These are phyloP conservation scores for Perca fluviatilis DNA, from an alignment of 2,113 vertebrate genomes.

Conservation along the genomic window DNA sequence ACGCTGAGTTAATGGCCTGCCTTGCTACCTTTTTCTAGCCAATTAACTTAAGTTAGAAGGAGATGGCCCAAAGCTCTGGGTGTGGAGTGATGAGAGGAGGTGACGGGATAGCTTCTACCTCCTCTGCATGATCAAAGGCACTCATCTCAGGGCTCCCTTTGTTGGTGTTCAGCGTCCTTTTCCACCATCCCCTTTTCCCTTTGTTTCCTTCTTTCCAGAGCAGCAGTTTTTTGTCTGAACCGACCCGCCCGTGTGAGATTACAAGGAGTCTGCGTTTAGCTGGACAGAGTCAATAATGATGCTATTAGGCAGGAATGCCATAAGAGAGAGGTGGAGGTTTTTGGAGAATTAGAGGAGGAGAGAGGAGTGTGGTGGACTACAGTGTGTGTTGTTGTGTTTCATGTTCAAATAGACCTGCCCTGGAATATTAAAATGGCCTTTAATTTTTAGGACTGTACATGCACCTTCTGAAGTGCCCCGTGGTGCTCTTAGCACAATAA, in stretches of 20 bases:
- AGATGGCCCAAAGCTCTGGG: constrained; percentile 33
- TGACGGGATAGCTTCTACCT: constrained; percentile 54
- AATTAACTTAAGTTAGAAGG: constrained; percentile 46
- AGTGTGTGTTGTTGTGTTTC: constrained; percentile 66
- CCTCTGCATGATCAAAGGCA: constrained; percentile 74
- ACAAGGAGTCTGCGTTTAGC: constrained; percentile 79
- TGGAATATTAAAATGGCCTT: constrained; percentile 72
- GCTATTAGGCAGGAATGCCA: constrained; percentile 85
- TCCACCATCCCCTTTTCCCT: constrained; percentile 42
- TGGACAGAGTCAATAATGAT: constrained; percentile 83
- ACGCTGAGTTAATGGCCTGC: background rate
- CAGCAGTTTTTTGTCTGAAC: constrained; percentile 59
- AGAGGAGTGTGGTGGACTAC: constrained; percentile 61
- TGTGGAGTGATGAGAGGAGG: constrained; percentile 60
- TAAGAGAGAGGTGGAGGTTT: constrained; percentile 69
- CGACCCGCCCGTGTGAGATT: constrained; percentile 76
- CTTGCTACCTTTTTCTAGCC: constrained; percentile 1
- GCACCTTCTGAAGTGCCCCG: constrained; percentile 27
- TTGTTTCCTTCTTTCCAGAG: constrained; percentile 63
- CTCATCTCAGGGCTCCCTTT: constrained; percentile 49
- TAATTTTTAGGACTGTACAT: constrained; percentile 70
- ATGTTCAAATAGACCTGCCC: constrained; percentile 62
- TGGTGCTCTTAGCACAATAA: constrained; percentile 31
- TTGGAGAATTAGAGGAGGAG: constrained; percentile 57
- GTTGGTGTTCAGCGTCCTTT: constrained; percentile 44